A percentile compares a stretch with the other conserved stretches of the same genome.
Evolutionary conservation across 2,797 vertebrate genomes (phyloP).

Genomic region (Iguana delicatissima): DNA sequence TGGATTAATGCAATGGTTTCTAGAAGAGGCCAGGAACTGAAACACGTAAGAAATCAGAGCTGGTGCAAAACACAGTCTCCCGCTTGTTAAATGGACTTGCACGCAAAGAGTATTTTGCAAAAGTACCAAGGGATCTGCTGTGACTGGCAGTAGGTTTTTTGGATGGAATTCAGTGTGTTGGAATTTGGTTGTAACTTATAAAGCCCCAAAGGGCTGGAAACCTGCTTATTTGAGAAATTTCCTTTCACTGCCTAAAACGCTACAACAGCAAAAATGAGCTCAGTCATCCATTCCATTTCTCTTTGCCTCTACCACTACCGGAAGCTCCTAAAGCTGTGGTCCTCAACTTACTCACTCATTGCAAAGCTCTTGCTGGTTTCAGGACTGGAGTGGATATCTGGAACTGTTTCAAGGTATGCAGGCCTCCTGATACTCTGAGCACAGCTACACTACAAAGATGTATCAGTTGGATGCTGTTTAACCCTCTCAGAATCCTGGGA

Average conservation of each 20-base stretch:
- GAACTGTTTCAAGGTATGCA: slow-evolving; percentile 3
- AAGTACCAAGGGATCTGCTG: slow-evolving; percentile 43
- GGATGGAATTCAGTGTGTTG: slow-evolving; percentile 62
- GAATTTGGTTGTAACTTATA: slow-evolving; percentile 44
- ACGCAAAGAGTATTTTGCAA: slow-evolving; percentile 60
- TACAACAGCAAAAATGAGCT: slow-evolving; percentile 38
- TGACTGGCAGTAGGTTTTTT: slow-evolving; percentile 53
- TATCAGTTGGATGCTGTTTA: not conserved
- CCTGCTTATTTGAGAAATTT: slow-evolving; percentile 51
- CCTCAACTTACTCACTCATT: not conserved
- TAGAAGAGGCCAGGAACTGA: not conserved
- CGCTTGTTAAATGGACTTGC: slow-evolving; percentile 26
- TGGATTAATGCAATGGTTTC: not conserved
- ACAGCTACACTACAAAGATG: not conserved
- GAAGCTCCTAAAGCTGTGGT: slow-evolving; percentile 1
- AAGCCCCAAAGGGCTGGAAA: slow-evolving; percentile 43
- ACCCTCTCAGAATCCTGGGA: not conserved
- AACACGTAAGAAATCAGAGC: slow-evolving; percentile 56
- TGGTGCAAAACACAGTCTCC: slow-evolving; percentile 37
- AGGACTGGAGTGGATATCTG: not conserved
- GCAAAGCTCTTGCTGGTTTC: slow-evolving; percentile 3
- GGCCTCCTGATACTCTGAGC: not conserved
- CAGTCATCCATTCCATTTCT: not conserved
- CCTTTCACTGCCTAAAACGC: slow-evolving; percentile 20
- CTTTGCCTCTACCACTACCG: not conserved